Conservation (phyloP, 2,888 invertebrate species). For the Limulus polyphemus region DNA sequence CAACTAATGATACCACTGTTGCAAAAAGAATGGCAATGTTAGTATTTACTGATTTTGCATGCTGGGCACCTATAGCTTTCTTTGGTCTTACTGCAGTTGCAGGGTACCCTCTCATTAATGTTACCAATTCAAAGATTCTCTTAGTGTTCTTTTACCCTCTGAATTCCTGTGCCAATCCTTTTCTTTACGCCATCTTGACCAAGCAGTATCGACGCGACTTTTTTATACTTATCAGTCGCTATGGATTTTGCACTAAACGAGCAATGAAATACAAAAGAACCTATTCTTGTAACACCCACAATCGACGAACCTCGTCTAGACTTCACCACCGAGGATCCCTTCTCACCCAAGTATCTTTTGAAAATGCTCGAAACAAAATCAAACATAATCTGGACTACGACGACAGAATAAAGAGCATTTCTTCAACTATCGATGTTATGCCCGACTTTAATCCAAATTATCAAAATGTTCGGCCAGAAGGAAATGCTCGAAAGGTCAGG, state of each 20-base stretch:
- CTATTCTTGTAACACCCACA: conserved; percentile 16
- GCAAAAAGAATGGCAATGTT: conserved; percentile 84
- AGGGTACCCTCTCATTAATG: conserved; percentile 68
- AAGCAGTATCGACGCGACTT: conserved; percentile 71
- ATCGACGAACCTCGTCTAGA: conserved; percentile 6
- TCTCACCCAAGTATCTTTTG: neutral
- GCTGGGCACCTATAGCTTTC: conserved; percentile 70
- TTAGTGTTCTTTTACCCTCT: conserved; percentile 82
- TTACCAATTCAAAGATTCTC: conserved; percentile 51
- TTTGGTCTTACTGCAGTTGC: conserved; percentile 74
- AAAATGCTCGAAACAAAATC: neutral
- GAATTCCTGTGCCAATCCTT: conserved; percentile 85
- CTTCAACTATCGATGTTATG: neutral
- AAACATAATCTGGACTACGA: neutral
- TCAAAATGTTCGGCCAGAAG: neutral
- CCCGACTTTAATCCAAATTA: neutral
- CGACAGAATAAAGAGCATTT: neutral
- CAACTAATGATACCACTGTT: conserved; percentile 54
- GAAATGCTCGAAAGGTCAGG: neutral
- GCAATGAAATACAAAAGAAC: conserved; percentile 25
- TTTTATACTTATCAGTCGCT: conserved; percentile 52
- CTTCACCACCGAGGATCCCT: conserved; percentile 11
- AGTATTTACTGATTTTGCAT: conserved; percentile 56
- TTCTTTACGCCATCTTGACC: conserved; percentile 78
- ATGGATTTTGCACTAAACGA: conserved; percentile 28